Conservation (phyloP, 2,113 vertebrate genomes). For the Megaceryle maxima region DNA sequence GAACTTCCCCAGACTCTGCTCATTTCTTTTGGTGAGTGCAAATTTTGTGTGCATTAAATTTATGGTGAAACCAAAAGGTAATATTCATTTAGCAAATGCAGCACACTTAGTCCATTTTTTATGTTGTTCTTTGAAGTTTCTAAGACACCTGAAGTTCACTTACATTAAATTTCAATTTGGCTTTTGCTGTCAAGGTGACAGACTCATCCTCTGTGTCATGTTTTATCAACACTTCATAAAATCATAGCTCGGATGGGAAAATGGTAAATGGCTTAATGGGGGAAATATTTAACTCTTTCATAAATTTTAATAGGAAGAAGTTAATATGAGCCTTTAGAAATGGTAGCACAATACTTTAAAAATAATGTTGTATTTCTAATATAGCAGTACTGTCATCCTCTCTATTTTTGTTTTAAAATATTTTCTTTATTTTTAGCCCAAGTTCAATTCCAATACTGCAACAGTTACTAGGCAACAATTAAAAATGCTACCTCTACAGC, state of each 20-base stretch:
- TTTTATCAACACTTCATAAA: constrained; percentile 28
- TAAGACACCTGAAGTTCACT: neutral
- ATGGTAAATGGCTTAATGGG: neutral
- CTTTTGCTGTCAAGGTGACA: constrained; percentile 53
- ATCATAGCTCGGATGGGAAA: constrained; percentile 13
- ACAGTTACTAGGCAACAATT: constrained; percentile 76
- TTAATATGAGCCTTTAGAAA: neutral
- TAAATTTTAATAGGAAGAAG: neutral
- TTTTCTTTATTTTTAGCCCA: constrained; percentile 44
- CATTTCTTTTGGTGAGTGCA: neutral
- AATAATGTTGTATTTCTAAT: constrained; percentile 33
- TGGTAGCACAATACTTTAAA: neutral
- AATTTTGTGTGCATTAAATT: neutral
- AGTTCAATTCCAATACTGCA: constrained; percentile 28
- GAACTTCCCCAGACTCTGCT: neutral
- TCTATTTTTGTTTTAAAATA: neutral
- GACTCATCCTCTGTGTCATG: neutral
- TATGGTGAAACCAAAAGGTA: neutral
- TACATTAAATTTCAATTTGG: neutral
- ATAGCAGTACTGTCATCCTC: neutral
- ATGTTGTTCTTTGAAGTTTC: neutral
- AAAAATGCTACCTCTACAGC: constrained; percentile 50
- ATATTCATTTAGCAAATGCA: neutral
- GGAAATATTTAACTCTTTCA: constrained; percentile 21
- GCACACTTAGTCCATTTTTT: accelerated